Evolutionary conservation across 2,797 vertebrate species (phyloP), one percentile per base, ranked within the genome.

Genomic region (Erpetoichthys calabaricus): DNA sequence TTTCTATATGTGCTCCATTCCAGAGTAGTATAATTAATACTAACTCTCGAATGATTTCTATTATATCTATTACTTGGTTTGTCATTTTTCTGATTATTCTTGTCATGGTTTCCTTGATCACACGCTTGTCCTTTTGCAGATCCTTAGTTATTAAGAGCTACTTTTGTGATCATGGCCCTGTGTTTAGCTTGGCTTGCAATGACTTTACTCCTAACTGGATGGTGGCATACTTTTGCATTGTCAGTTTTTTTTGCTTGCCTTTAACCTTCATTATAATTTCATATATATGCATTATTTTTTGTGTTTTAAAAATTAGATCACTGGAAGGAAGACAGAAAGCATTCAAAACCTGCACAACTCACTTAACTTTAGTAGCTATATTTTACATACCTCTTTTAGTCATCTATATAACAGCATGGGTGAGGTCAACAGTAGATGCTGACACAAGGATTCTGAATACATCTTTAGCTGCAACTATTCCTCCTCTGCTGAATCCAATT

Each of bases 1-100:
- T 67, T 60, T 63, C 68, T 3, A 69, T 69, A 54, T 64, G 65
- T 55, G 57, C 65, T n/a, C 68, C 68, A 41, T n/a, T 69, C 6
- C 57, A 59, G 63, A 65, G 67, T 44, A 60, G 66, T 45, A 42
- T 45, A 4, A 61, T 70, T 51, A 6, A 67, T 4, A 70, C 51
- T 57, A 66, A 66, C 43, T 45, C 50, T 3, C 41, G 47, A 3
- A 68, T 70, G 63, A 55, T 45, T 58, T 44, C 57, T 3, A 51
- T 56, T 41, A 57, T 71, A 50, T 41, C 55, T 49, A 49, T 45
- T n/a, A 44, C 60, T 3, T 71, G 69, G 69, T 3, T 49, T 41
- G 53, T 66, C 45, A 54, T 55, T 53, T 7, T 25, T 44, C 25
- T 53, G 5, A 3, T 65, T 5, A 25, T 62, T 10, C n/a, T 47